phyloP scores from a whole-genome alignment of 2,113 vertebrate species.

The Peromyscus maniculatus region DNA sequence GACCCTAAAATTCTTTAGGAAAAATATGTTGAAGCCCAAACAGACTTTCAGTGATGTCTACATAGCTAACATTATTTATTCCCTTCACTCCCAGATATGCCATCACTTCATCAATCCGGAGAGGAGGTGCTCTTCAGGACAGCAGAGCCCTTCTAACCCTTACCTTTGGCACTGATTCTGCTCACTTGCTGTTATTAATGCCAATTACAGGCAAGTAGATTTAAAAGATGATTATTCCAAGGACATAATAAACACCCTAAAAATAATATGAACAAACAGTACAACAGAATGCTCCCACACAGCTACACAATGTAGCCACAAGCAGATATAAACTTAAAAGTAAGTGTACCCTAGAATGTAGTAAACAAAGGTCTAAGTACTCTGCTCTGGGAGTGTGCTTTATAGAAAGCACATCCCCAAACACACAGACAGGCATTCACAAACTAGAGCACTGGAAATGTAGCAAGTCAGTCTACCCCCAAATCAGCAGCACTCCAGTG shows the following conservation, averaged over 20 bases:
- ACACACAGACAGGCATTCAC: neutral
- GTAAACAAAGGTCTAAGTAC: neutral
- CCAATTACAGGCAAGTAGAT: neutral
- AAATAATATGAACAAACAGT: neutral
- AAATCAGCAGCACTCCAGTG: neutral
- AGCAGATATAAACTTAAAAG: neutral
- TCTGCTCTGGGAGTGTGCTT: neutral
- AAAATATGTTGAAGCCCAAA: conserved; percentile 1
- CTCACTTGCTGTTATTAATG: neutral
- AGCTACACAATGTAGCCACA: neutral
- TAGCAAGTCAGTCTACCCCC: neutral
- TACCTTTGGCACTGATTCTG: neutral
- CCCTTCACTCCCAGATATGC: neutral
- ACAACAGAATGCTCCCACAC: neutral
- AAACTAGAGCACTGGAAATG: neutral
- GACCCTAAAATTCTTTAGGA: neutral
- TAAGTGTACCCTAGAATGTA: neutral
- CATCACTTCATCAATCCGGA: neutral
- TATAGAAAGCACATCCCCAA: neutral
- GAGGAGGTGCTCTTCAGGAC: neutral
- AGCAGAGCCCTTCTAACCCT: neutral
- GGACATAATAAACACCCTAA: neutral
- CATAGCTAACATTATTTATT: neutral
- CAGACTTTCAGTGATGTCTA: neutral
- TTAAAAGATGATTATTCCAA: neutral